Conservation (phyloP, 2,888 invertebrate species). For the Zygogramma bicolorata region DNA sequence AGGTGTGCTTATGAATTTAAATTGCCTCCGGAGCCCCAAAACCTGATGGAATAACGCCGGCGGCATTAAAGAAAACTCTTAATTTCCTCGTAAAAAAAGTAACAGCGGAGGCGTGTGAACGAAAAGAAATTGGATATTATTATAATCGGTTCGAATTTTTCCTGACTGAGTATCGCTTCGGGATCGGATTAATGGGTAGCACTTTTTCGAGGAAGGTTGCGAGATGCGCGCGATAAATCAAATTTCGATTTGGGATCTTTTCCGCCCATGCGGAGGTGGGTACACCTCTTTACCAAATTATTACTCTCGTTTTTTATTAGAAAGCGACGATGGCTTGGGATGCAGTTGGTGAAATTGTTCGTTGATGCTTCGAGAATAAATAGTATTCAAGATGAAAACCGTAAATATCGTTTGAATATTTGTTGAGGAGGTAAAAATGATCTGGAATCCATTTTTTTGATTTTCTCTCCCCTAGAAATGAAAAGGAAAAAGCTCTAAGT, state of each 20-base stretch:
- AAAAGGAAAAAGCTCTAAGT: too few relatives aligned
- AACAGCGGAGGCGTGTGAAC: constrained; percentile 63
- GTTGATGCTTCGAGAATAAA: too few relatives aligned
- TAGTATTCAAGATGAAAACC: too few relatives aligned
- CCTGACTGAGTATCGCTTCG: constrained; percentile 30
- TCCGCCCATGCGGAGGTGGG: constrained; percentile 30
- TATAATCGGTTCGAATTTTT: constrained; percentile 37
- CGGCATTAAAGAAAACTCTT: constrained; percentile 59
- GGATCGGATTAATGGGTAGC: constrained; percentile 33
- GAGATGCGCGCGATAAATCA: constrained; percentile 38
- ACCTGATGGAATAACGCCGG: constrained; percentile 53
- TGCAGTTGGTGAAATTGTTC: too few relatives aligned
- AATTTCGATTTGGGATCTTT: constrained; percentile 42
- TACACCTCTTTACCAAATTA: constrained; percentile 5
- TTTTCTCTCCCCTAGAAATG: too few relatives aligned
- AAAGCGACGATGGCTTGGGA: neutral
- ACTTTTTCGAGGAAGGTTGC: constrained; percentile 31
- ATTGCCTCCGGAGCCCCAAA: constrained; percentile 51
- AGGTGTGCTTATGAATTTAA: constrained; percentile 66
- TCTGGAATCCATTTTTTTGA: too few relatives aligned
- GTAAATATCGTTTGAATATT: too few relatives aligned
- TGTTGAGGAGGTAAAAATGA: too few relatives aligned
- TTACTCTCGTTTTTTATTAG: neutral
- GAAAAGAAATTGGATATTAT: constrained; percentile 66
- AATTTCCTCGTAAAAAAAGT: constrained; percentile 63